Evolutionary conservation across 2,888 invertebrate species (phyloP), one percentile per base, ranked within the genome.

Genomic region (Spodoptera exigua): DNA sequence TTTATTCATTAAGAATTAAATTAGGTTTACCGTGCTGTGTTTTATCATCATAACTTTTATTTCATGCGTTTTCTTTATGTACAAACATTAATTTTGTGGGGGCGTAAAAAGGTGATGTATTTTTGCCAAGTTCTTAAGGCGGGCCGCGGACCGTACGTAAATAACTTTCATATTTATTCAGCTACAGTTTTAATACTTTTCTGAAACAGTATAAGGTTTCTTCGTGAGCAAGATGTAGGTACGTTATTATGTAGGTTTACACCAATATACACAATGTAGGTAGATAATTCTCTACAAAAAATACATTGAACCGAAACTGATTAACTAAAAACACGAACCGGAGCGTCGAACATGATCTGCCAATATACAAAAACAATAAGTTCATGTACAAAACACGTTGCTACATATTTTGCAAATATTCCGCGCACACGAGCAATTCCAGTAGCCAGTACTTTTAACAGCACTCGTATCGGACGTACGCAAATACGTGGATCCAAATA

Each of bases 1-100:
- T 76, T 73, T 76, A 76, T 76, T 74, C 70, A 74, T 72, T 72
- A 69, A 59, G 54, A 70, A 76, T 76, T 65, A 73, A 65, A 76
- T 73, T 60, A 61, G 58, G 58, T 61, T 56, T 53, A 53, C 43
- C 48, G 51, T 37, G 41, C 55, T 55, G 57, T 56, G 62, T 60
- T 71, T 68, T 63, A 72, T 46, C 46, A 61, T 41, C 51, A 66
- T 57, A 70, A 40, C 64, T 51, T 63, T 59, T 58, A 52, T 56
- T 40, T 51, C 46, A 51, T 68, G 61, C 55, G 44, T 37, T 66
- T 67, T 57, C 44, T 69, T 66, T 67, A 66, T 66, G 51, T 55
- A 32, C 34, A 59, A 68, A 71, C 72, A 72, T 69, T 72, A 69
- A 69, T 72, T 72, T 69, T 36, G 44, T 40, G 44, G 47, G 55